Base-by-base conservation (phyloP, 2,888 invertebrate genomes). In the Pandemis corylana region DNA sequence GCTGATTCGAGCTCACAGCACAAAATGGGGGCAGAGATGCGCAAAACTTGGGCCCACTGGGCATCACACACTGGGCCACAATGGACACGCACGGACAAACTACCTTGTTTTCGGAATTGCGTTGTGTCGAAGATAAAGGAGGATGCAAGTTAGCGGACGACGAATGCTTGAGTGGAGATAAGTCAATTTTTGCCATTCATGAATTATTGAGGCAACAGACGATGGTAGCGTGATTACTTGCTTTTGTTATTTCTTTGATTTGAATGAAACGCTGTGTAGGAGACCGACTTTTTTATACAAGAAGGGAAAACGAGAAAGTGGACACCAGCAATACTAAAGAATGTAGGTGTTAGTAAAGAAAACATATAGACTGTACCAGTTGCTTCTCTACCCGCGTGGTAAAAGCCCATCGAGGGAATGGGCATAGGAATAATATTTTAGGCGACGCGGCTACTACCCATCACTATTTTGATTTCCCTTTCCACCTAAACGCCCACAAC, bases 21-120 rank as follows among this genome's bases (percentile, higher is more conserved):
- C 78, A 80, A 84, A 86, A 87, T 84, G 84, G 87, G 84, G 87
- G 87, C 88, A 87, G 81, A 88, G 83, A 87, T 84, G 87, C 86
- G 89, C 87, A 85, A 90, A 90, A 86, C 84, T 80, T 83, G 82
- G 80, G 81, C 82, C 80, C 82, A 71, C 69, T 72, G 78, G 78
- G 77, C 65, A 76, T 79, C 74, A 78, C 79, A 81, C 81, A 84
- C 82, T 81, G 79, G 76, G 28, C 28, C 42, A 84, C 82, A 85
- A 85, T 79, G 76, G 77, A 44, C 67, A 71, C 67, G 75, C 61
- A 70, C 71, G 53, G 75, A 53, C 75, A 63, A 77, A 77, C 53
- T 74, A 56, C 76, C 71, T 70, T 68, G 68, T 79, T 79, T 77
- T 74, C 46, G 71, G 79, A 83, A 80, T 76, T 76, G 70, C 71